Percentiles rank a stretch among this genome's conserved stretches.
phyloP scores from a whole-genome alignment of 2,888 invertebrate genomes.

The Limnephilus rhombicus region DNA sequence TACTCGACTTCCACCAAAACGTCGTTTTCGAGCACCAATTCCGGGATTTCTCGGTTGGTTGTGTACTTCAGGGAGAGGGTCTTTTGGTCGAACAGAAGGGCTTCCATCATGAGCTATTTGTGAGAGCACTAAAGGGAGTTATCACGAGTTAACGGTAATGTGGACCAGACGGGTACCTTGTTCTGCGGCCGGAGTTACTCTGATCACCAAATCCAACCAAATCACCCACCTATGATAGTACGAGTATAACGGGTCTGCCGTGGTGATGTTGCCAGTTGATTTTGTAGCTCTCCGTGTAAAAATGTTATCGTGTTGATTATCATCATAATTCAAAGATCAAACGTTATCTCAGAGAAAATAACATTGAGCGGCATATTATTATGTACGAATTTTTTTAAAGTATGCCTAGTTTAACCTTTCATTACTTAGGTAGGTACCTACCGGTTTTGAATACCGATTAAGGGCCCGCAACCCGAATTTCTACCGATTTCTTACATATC shows the following conservation, averaged over 20 bases:
- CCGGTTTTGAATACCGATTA: too few relatives aligned
- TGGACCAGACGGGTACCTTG: not conserved
- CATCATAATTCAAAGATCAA: not conserved
- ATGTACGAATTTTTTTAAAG: not conserved
- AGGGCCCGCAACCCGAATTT: too few relatives aligned
- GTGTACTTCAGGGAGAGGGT: slow-evolving; percentile 73
- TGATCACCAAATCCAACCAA: not conserved
- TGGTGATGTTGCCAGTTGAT: not conserved
- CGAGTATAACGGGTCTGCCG: too few relatives aligned
- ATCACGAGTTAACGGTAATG: not conserved
- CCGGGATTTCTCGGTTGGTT: slow-evolving; percentile 75
- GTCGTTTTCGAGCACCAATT: slow-evolving; percentile 76
- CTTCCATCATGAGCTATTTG: slow-evolving; percentile 75
- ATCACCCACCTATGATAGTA: too few relatives aligned
- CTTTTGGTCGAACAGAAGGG: slow-evolving; percentile 77
- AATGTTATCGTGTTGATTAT: not conserved
- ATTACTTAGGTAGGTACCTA: too few relatives aligned
- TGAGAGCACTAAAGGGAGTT: not conserved
- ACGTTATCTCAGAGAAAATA: not conserved
- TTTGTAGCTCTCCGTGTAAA: not conserved
- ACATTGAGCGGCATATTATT: not conserved
- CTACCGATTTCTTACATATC: too few relatives aligned
- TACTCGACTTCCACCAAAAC: slow-evolving; percentile 83
- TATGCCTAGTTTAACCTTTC: not conserved
- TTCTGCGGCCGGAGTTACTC: not conserved